Conservation (phyloP, 1,140 invertebrate species). For the Temnothorax nylanderi region DNA sequence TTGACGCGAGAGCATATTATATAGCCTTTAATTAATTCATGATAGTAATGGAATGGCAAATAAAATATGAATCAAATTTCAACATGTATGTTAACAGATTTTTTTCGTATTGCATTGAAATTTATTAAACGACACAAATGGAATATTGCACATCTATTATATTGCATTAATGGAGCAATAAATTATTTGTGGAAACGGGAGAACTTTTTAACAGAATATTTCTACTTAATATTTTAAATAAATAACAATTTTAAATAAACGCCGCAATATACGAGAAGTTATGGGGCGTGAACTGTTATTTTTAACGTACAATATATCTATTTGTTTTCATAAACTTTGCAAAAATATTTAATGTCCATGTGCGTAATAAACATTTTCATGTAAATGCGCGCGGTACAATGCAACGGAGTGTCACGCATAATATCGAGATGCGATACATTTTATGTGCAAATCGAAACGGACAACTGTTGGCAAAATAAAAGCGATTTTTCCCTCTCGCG, state of each 20-base stretch:
- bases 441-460: constrained; percentile 29
- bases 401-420: constrained; percentile 42
- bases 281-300: constrained; percentile 24
- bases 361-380: constrained; percentile 47
- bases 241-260: constrained; percentile 54
- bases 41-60: constrained; percentile 35
- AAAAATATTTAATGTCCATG: constrained; percentile 46
- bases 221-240: constrained; percentile 42
- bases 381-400: constrained; percentile 26
- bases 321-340: constrained; percentile 2
- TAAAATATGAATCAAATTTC: constrained; percentile 41
- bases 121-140: constrained; percentile 38
- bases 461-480: constrained; percentile 51
- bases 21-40: constrained; percentile 26
- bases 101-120: constrained; percentile 7
- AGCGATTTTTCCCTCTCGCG: constrained; percentile 19
- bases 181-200: constrained; percentile 17
- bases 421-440: constrained; percentile 40
- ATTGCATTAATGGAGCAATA: constrained; percentile 42
- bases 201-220: constrained; percentile 45
- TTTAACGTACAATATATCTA: constrained; percentile 13
- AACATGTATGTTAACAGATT: background rate
- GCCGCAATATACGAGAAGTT: constrained; percentile 11
- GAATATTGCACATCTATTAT: constrained; percentile 35
- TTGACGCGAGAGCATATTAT: background rate